phyloP scores from a whole-genome alignment of 2,888 invertebrate species.

The Seira musarum region DNA sequence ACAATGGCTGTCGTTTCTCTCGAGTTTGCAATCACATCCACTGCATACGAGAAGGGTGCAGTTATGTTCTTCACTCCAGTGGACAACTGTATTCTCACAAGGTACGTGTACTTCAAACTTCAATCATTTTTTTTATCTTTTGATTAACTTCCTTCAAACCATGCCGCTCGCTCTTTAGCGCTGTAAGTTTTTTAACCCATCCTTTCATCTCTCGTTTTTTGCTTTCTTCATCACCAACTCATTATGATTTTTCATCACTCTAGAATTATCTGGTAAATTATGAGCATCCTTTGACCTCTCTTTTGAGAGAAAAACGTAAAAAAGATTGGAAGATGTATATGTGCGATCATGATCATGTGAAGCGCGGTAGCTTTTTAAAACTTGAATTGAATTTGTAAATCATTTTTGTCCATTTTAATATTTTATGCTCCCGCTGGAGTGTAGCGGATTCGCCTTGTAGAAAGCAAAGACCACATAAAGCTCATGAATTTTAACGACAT shows the following conservation, averaged over 20 bases:
- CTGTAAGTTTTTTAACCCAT: neutral
- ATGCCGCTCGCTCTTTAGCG: neutral
- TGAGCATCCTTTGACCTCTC: slow-evolving; percentile 33
- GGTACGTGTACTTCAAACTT: no score
- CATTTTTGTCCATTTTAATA: no score
- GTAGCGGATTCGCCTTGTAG: no score
- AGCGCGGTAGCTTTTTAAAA: slow-evolving; percentile 27
- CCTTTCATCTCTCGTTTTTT: neutral
- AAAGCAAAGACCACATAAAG: no score
- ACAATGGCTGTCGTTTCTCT: slow-evolving; percentile 93
- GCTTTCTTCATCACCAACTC: neutral
- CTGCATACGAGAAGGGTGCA: slow-evolving; percentile 95
- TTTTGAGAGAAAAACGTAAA: no score
- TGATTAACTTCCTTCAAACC: neutral
- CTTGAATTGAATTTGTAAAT: neutral
- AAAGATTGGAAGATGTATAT: slow-evolving; percentile 27
- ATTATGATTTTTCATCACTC: neutral
- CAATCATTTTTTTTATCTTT: no score
- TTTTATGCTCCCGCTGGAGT: no score
- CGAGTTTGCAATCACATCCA: slow-evolving; percentile 98
- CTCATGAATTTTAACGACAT: neutral
- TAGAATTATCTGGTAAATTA: slow-evolving; percentile 10
- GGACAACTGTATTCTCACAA: slow-evolving; percentile 98
- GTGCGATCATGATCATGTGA: slow-evolving; percentile 17
- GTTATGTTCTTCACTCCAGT: slow-evolving; percentile 96